Conservation (phyloP, 2,113 vertebrate genomes). For the Marmota flaviventris region DNA sequence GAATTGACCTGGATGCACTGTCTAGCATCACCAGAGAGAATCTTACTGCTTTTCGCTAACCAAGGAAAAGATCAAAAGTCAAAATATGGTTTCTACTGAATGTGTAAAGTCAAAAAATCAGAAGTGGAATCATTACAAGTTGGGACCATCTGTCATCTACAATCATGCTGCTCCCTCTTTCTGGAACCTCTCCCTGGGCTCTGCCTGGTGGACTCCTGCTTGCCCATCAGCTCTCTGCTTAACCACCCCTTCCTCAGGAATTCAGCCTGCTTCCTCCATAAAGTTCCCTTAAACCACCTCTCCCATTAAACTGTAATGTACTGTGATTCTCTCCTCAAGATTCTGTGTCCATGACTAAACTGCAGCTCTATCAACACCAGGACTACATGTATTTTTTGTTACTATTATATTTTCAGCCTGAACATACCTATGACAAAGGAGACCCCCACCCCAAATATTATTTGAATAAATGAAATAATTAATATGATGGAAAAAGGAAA, state of each 20-base stretch:
- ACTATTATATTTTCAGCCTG: not conserved
- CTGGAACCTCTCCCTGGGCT: not conserved
- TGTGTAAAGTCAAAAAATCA: not conserved
- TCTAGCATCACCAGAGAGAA: not conserved
- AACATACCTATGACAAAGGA: not conserved
- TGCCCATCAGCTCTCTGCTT: not conserved
- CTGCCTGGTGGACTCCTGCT: no score
- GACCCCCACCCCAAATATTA: not conserved
- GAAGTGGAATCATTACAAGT: not conserved
- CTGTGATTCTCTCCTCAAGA: not conserved
- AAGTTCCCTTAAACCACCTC: not conserved
- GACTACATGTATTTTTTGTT: not conserved
- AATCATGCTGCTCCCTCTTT: not conserved
- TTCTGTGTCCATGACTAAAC: not conserved
- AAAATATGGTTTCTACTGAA: no score
- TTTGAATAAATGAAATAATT: not conserved
- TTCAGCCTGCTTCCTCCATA: not conserved
- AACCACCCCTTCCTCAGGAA: not conserved
- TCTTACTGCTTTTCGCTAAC: no score
- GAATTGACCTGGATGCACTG: not conserved
- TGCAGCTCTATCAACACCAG: not conserved
- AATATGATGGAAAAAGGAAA: conserved; percentile 3
- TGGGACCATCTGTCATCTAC: not conserved
- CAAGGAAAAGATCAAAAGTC: not conserved
- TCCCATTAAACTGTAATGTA: not conserved